phyloP scores from a whole-genome alignment of 2,888 invertebrate genomes.

The Selenia dentaria region DNA sequence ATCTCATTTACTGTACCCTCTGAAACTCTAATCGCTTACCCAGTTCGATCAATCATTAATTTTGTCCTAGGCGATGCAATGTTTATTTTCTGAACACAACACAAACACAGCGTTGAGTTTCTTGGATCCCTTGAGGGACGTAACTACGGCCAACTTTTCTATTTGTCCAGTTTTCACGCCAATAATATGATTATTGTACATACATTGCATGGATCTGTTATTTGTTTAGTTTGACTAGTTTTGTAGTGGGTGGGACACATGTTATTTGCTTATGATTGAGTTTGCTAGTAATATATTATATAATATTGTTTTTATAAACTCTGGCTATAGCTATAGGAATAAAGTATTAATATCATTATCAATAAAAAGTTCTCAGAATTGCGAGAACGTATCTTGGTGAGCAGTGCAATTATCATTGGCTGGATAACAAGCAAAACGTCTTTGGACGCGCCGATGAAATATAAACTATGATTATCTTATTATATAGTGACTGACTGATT shows the following conservation, averaged over 20 bases:
- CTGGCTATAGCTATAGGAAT: no score
- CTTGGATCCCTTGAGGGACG: slow-evolving; percentile 35
- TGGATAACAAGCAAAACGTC: no score
- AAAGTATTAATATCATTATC: no score
- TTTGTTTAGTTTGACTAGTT: slow-evolving; percentile 33
- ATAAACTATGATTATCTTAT: no score
- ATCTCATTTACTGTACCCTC: no score
- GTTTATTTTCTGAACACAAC: slow-evolving; percentile 20
- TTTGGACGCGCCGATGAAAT: no score
- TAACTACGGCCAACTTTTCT: slow-evolving; percentile 38
- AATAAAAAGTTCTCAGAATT: no score
- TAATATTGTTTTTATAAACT: no score
- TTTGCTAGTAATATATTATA: slow-evolving; percentile 18
- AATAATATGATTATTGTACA: slow-evolving; percentile 41
- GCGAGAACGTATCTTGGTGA: no score
- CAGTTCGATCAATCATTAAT: slow-evolving; percentile 13
- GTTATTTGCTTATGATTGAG: slow-evolving; percentile 16
- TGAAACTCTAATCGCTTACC: not conserved
- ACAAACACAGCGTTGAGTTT: slow-evolving; percentile 30
- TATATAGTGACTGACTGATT: no score
- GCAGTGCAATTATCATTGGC: no score
- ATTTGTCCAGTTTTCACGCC: slow-evolving; percentile 37
- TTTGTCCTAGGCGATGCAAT: slow-evolving; percentile 1
- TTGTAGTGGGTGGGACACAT: slow-evolving; percentile 26
- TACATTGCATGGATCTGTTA: slow-evolving; percentile 26